Conservation (phyloP, 2,888 invertebrate species). For the Chloroclystis v-ata region DNA sequence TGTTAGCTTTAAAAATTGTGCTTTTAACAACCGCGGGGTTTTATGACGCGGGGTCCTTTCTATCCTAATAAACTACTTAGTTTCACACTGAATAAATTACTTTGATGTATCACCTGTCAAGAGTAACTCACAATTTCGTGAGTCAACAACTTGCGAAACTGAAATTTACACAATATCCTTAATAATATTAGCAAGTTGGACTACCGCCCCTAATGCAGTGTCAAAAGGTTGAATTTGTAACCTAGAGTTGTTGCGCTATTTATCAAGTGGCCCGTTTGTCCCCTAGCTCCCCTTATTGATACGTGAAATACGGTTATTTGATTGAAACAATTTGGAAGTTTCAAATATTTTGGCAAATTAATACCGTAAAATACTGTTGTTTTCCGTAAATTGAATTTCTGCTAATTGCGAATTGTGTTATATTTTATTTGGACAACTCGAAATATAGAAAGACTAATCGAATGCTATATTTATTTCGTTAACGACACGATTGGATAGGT, state of each 20-base stretch:
- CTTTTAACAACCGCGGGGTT: too few species aligned
- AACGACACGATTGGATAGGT: too few species aligned
- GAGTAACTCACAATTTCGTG: constrained; percentile 24
- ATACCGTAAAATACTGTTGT: constrained; percentile 16
- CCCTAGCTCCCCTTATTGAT: constrained; percentile 36
- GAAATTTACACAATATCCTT: constrained; percentile 16
- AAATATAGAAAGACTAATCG: too few species aligned
- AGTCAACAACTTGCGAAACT: constrained; percentile 23
- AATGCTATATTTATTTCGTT: too few species aligned
- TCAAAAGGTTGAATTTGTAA: constrained; percentile 57
- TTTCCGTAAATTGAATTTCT: constrained; percentile 1
- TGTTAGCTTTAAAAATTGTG: too few species aligned
- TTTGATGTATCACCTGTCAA: constrained; percentile 27
- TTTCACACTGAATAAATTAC: constrained; percentile 26
- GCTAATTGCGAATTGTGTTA: too few species aligned
- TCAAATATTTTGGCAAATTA: constrained; percentile 14
- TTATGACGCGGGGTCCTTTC: too few species aligned
- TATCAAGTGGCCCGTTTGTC: constrained; percentile 48
- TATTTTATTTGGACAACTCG: too few species aligned
- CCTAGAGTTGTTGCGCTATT: constrained; percentile 57
- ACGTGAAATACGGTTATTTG: constrained; percentile 31
- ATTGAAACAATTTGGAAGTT: constrained; percentile 29
- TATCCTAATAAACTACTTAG: constrained; percentile 13
- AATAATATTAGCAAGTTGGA: constrained; percentile 37
- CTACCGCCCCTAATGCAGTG: constrained; percentile 44